Evolutionary conservation across 2,888 invertebrate species (phyloP).

Genomic region (Leptopilina syphax): DNA sequence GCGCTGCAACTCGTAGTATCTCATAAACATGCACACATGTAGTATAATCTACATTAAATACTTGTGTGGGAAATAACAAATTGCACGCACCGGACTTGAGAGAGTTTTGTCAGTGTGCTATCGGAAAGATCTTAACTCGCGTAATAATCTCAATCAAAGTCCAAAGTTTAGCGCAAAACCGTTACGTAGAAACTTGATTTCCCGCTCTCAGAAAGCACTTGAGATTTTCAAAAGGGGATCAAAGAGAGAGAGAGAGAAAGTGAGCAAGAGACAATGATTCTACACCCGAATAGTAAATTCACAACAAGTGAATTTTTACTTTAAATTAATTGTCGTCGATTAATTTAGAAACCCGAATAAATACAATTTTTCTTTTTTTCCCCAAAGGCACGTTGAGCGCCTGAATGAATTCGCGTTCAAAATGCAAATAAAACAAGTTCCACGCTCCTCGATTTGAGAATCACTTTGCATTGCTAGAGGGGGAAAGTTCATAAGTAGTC

Average conservation of each 20-base stretch:
- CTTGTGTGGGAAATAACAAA: slow-evolving; percentile 39
- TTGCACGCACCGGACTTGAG: slow-evolving; percentile 35
- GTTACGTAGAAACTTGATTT: not conserved
- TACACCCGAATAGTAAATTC: not conserved
- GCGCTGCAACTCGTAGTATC: slow-evolving; percentile 31
- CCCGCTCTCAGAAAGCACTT: not conserved
- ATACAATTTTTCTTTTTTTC: no score
- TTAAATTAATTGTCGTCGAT: not conserved
- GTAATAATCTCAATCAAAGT: slow-evolving; percentile 44
- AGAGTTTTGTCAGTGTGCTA: slow-evolving; percentile 30
- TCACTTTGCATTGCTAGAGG: slow-evolving; percentile 23
- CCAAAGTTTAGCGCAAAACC: slow-evolving; percentile 47
- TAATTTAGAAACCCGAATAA: not conserved
- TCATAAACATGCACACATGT: slow-evolving; percentile 37
- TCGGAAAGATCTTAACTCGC: slow-evolving; percentile 46
- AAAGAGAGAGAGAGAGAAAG: not conserved
- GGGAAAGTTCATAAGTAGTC: slow-evolving; percentile 38
- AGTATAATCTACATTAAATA: slow-evolving; percentile 30
- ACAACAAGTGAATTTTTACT: not conserved
- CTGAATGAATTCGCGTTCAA: not conserved
- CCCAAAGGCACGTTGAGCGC: no score
- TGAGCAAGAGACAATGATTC: not conserved
- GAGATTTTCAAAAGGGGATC: slow-evolving; percentile 15
- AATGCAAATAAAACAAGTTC: slow-evolving; percentile 26
- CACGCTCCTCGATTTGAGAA: slow-evolving; percentile 11